Evolutionary conservation across 64 coral and sea anemone genomes (phyloP).

Genomic region (Porites lutea): DNA sequence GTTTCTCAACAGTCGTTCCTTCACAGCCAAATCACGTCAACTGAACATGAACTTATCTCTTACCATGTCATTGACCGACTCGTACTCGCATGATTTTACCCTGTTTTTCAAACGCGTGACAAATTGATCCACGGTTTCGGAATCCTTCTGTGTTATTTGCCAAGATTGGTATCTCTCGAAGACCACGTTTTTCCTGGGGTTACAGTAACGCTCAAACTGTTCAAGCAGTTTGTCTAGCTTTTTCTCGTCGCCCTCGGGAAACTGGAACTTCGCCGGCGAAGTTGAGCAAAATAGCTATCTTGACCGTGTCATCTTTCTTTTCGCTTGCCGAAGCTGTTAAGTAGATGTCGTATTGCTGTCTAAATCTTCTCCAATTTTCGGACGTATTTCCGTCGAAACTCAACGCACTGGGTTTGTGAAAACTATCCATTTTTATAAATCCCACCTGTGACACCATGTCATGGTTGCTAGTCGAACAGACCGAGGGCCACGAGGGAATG

Average conservation of each 20-base stretch:
- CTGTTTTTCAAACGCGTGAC: constrained; percentile 55
- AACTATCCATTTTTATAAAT: constrained; percentile 10
- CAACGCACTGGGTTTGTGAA: constrained; percentile 32
- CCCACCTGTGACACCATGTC: constrained; percentile 33
- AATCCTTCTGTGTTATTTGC: constrained; percentile 34
- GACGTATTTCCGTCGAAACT: constrained; percentile 19
- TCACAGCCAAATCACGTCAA: neutral
- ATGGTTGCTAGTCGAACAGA: neutral
- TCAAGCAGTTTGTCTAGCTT: neutral
- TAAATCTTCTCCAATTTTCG: constrained; percentile 43
- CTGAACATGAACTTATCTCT: constrained; percentile 22
- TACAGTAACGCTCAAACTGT: no score
- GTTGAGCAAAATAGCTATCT: constrained; percentile 43
- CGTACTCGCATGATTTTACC: constrained; percentile 38
- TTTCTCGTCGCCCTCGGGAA: constrained; percentile 42
- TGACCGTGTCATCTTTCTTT: constrained; percentile 45
- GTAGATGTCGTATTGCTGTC: constrained; percentile 9
- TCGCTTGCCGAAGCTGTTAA: constrained; percentile 36
- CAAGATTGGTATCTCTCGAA: constrained; percentile 64
- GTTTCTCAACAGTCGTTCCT: constrained; percentile 27
- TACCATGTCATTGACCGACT: constrained; percentile 1
- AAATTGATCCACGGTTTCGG: constrained; percentile 35
- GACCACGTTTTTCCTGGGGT: no score
- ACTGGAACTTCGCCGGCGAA: constrained; percentile 51
- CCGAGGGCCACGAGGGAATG: no score